These are phyloP conservation scores for Pardalotus punctatus DNA, from an alignment of 2,113 vertebrate genomes.

Conservation along the genomic window DNA sequence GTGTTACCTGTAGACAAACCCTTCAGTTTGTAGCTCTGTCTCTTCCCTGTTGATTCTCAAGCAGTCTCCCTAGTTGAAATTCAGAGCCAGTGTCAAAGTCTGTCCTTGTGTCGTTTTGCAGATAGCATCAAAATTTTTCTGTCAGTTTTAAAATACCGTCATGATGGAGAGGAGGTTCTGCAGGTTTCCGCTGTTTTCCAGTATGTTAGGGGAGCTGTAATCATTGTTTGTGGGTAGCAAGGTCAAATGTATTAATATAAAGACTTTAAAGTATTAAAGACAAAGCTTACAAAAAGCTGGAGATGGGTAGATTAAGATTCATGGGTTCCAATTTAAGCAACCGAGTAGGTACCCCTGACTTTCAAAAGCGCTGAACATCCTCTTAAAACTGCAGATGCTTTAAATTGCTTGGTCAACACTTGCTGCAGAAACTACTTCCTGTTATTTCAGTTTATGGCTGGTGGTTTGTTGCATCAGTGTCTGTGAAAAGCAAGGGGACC, in stretches of 20 bases:
- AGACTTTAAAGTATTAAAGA: not conserved
- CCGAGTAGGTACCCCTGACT: not conserved
- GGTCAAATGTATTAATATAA: not conserved
- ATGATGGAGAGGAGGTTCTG: not conserved
- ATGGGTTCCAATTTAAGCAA: not conserved
- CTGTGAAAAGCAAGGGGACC: not conserved
- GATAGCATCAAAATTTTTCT: not conserved
- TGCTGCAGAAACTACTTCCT: not conserved
- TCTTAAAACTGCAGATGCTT: fast-evolving
- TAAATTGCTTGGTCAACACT: not conserved
- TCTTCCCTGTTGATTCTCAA: not conserved
- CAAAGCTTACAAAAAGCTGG: not conserved
- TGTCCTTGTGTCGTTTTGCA: not conserved
- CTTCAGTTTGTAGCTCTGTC: not conserved
- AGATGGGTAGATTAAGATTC: not conserved
- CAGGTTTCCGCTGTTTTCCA: not conserved
- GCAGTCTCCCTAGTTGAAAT: not conserved
- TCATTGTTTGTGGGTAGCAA: not conserved
- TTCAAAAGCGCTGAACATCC: not conserved
- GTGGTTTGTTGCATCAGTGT: not conserved
- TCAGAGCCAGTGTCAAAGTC: not conserved
- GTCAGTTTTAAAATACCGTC: not conserved
- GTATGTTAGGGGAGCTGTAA: not conserved
- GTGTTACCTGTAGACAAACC: not conserved
- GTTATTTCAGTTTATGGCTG: not conserved